Conservation (phyloP, 2,113 vertebrate genomes). For the Pogona vitticeps region DNA sequence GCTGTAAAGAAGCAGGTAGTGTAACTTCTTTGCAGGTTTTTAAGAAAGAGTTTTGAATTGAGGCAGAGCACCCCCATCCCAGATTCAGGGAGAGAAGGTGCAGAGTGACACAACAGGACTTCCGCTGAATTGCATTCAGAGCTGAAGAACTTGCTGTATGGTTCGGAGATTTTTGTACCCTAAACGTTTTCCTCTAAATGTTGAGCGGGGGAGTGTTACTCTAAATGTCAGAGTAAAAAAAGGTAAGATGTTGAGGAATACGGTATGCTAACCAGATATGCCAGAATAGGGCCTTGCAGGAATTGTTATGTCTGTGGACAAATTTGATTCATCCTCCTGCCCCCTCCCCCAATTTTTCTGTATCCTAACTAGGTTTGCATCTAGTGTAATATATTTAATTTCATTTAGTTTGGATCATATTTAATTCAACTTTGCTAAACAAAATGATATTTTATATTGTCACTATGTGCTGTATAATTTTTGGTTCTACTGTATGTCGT, state of each 20-base stretch:
- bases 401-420: not conserved
- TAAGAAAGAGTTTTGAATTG: not conserved
- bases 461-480: not conserved
- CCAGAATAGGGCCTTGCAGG: not conserved
- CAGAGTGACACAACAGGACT: rapidly evolving
- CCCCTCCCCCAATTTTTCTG: not conserved
- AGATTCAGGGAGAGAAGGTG: not conserved
- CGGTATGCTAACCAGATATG: not conserved
- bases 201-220: not conserved
- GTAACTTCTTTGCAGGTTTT: not conserved
- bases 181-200: not conserved
- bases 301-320: not conserved
- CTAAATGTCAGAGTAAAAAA: not conserved
- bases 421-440: not conserved
- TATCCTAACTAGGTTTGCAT: not conserved
- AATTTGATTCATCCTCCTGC: not conserved
- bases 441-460: not conserved
- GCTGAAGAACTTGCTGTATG: not conserved
- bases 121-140: not conserved
- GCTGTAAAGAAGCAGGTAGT: not conserved
- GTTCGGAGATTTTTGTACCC: not conserved
- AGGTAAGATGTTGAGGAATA: not conserved
- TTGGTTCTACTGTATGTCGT: too few relatives aligned
- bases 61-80: too few relatives aligned
- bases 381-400: not conserved